These are phyloP conservation scores for Vulpes ferrilata DNA, from an alignment of 2,113 vertebrate genomes.

Conservation along the genomic window DNA sequence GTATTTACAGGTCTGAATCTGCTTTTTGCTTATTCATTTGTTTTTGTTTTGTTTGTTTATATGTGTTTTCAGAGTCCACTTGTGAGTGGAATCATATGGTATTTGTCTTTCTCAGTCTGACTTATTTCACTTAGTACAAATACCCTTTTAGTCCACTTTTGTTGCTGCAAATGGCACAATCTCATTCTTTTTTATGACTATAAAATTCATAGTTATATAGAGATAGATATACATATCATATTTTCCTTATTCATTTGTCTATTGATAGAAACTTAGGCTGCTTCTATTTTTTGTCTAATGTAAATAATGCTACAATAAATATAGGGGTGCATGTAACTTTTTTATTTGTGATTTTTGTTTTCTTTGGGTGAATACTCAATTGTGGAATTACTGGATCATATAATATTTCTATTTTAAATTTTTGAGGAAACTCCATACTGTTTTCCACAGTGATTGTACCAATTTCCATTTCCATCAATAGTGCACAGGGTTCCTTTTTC, in stretches of 20 bases:
- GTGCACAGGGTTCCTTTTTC: not conserved
- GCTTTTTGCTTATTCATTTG: not conserved
- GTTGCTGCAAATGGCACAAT: not conserved
- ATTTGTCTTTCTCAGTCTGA: not conserved
- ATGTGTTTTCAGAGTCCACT: not conserved
- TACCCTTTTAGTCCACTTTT: not conserved
- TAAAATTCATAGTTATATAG: not conserved
- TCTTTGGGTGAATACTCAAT: not conserved
- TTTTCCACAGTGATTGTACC: not conserved
- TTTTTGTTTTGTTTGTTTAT: not conserved
- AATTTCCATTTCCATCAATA: not conserved
- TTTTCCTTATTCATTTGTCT: not conserved
- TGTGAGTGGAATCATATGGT: not conserved
- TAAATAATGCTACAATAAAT: not conserved
- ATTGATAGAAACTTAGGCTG: not conserved
- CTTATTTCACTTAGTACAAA: not conserved
- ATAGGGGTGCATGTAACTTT: not conserved
- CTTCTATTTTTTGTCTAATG: not conserved
- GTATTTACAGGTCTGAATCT: not conserved
- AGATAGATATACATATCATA: not conserved
- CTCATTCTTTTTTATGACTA: not conserved
- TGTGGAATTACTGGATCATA: not conserved
- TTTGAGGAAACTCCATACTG: not conserved
- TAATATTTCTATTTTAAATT: not conserved
- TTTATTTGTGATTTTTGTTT: not conserved